A percentile compares a stretch with the other conserved stretches of the same genome.
Conservation (phyloP, 2,888 invertebrate species). For the Morpho achilles region DNA sequence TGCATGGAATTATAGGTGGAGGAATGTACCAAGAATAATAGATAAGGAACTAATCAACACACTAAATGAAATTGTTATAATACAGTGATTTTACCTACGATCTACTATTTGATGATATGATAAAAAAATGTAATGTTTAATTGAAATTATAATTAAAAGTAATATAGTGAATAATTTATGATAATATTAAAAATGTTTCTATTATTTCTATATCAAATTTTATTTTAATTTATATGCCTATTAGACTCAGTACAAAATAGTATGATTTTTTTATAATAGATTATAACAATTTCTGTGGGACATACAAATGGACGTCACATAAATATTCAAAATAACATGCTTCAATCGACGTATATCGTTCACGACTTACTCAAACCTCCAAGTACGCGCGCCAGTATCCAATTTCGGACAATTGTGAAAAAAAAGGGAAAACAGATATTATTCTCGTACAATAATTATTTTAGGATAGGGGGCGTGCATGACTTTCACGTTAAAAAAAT, state of each 20-base stretch:
- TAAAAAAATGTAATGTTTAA: background rate
- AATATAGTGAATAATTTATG: no score
- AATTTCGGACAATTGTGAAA: constrained; percentile 72
- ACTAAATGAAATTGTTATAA: constrained; percentile 23
- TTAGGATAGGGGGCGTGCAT: constrained; percentile 40
- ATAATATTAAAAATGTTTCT: no score
- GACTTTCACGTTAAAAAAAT: constrained; percentile 35
- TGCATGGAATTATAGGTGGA: background rate
- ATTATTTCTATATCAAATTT: no score
- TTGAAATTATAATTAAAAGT: no score
- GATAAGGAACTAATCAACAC: background rate
- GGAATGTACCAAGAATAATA: no score
- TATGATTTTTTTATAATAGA: constrained; percentile 6
- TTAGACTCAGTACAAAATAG: background rate
- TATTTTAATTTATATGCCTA: background rate
- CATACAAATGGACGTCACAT: constrained; percentile 20
- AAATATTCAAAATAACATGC: constrained; percentile 36
- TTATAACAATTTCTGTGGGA: constrained; percentile 36
- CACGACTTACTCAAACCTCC: constrained; percentile 76
- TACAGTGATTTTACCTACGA: constrained; percentile 5
- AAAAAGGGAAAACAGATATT: constrained; percentile 64
- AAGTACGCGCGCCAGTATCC: constrained; percentile 71
- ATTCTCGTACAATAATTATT: constrained; percentile 40
- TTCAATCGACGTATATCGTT: constrained; percentile 26
- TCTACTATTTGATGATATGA: constrained; percentile 6